A percentile compares a stretch with the other conserved stretches of the same genome.
These are phyloP conservation scores for Gallinago undulata DNA, from an alignment of 2,113 vertebrate species.

Conservation along the genomic window DNA sequence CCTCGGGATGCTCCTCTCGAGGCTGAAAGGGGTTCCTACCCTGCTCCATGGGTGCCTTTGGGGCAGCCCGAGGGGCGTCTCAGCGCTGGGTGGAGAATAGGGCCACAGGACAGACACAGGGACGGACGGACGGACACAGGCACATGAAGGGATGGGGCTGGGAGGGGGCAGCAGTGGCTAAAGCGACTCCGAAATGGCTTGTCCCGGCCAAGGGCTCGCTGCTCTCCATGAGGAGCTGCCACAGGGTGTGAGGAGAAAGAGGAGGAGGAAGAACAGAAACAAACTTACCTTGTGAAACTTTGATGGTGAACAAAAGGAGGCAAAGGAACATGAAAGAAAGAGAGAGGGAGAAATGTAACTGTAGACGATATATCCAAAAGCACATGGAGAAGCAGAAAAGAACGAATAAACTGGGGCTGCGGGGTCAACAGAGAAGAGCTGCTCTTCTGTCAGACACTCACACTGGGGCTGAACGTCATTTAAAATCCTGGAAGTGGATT, in stretches of 20 bases:
- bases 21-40: not conserved
- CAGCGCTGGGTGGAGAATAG: accelerated
- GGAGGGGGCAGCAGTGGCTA: accelerated
- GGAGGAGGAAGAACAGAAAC: conserved; percentile 21
- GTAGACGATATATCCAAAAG: not conserved
- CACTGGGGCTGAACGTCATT: not conserved
- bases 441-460: not conserved
- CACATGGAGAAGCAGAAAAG: conserved; percentile 8
- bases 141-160: not conserved
- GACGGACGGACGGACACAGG: not conserved
- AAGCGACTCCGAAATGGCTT: not conserved
- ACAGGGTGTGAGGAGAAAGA: not conserved
- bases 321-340: conserved; percentile 66
- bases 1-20: not conserved
- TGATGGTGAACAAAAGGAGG: conserved; percentile 53
- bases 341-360: conserved; percentile 63
- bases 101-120: conserved; percentile 5
- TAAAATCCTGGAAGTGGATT: not conserved
- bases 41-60: not conserved
- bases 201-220: accelerated
- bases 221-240: not conserved
- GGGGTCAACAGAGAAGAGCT: conserved; percentile 22
- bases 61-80: not conserved
- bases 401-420: not conserved
- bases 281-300: conserved; percentile 87